These are phyloP conservation scores for Pemphigus obesinymphae DNA, from an alignment of 1,140 invertebrate species.

Conservation along the genomic window DNA sequence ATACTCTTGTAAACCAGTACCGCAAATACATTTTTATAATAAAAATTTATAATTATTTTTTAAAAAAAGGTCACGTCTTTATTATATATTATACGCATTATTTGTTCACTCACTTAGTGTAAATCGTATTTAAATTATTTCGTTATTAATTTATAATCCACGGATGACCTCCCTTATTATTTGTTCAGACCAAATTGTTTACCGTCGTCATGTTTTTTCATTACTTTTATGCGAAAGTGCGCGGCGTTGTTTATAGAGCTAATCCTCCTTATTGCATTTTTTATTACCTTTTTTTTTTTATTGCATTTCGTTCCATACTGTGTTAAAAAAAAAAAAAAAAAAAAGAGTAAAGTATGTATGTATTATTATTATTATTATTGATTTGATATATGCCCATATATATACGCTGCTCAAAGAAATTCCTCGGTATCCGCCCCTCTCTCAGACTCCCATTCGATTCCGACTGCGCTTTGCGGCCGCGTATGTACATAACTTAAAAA, in stretches of 20 bases:
- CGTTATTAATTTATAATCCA: not conserved
- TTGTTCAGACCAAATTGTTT: not conserved
- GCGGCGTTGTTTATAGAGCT: not conserved
- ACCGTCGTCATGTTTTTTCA: not conserved
- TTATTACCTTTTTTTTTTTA: constrained; percentile 5
- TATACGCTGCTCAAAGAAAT: constrained; percentile 19
- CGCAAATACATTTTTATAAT: too few relatives aligned
- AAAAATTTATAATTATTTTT: too few relatives aligned
- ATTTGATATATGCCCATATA: not conserved
- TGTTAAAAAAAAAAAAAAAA: not conserved
- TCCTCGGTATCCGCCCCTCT: not conserved
- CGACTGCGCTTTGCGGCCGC: not conserved
- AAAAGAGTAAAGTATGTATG: not conserved
- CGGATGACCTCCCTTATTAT: not conserved
- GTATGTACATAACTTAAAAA: constrained; percentile 35
- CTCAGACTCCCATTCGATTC: not conserved
- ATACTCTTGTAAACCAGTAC: too few relatives aligned
- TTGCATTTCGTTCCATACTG: not conserved
- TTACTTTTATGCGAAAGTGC: not conserved
- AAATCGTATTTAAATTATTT: not conserved
- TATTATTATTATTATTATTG: not conserved
- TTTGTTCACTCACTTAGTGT: too few relatives aligned
- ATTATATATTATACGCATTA: too few relatives aligned
- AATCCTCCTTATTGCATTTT: constrained; percentile 37
- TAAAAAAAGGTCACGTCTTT: too few relatives aligned